Evolutionary conservation across 2,888 invertebrate genomes (phyloP).

Genomic region (Gortyna flavago): DNA sequence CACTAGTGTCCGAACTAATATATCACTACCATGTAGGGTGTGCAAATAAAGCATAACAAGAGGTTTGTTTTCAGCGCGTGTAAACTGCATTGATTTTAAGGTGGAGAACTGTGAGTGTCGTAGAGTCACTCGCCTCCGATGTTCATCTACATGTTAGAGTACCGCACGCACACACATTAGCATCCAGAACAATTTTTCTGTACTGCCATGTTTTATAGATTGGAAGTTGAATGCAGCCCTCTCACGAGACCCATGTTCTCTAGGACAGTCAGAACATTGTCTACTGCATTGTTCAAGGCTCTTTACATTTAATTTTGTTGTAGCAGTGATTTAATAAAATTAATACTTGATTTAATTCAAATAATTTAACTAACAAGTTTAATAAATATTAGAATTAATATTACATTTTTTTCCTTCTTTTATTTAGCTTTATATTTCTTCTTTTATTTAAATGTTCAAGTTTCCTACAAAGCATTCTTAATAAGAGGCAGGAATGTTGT

Average conservation of each 20-base stretch:
- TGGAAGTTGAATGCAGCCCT: slow-evolving; percentile 32
- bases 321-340: slow-evolving; percentile 10
- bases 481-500: slow-evolving; percentile 41
- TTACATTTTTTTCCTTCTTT: neutral
- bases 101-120: slow-evolving; percentile 91
- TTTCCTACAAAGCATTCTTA: slow-evolving; percentile 30
- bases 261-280: slow-evolving; percentile 1
- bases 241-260: neutral
- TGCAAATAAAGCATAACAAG: slow-evolving; percentile 85
- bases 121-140: slow-evolving; percentile 86
- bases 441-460: slow-evolving; percentile 37
- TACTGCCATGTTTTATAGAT: slow-evolving; percentile 48
- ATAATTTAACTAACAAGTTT: slow-evolving; percentile 15
- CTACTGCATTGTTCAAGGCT: slow-evolving; percentile 2
- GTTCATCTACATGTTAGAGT: slow-evolving; percentile 88
- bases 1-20: slow-evolving; percentile 40
- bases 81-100: slow-evolving; percentile 91
- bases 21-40: slow-evolving; percentile 73
- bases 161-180: slow-evolving; percentile 82
- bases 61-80: slow-evolving; percentile 90
- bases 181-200: slow-evolving; percentile 77
- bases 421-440: slow-evolving; percentile 17
- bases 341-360: slow-evolving; percentile 14
- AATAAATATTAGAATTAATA: slow-evolving; percentile 22
- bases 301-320: slow-evolving; percentile 11